Base-by-base conservation (phyloP, 2,797 vertebrate genomes). In the Cyclura pinguis region DNA sequence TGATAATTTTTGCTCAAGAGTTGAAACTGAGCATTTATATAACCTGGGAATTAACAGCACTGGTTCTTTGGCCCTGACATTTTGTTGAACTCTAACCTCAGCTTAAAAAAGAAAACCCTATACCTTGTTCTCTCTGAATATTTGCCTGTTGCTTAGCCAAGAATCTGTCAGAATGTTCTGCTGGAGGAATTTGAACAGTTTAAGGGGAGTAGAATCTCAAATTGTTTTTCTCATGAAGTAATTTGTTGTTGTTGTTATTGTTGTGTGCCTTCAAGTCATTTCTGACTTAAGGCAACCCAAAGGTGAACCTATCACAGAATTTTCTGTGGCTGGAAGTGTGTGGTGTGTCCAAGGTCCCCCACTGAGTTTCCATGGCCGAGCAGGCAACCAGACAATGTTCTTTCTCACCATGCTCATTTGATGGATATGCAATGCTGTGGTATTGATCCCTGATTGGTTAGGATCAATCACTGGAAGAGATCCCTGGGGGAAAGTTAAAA, bases 1-100 rank as follows among this genome's bases (percentile, higher is more conserved):
- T 62, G 27, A n/a, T 84, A 59, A 50, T 38, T 62, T 76, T 84
- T 50, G 42, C 69, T 20, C 55, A 47, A 59, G 92, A 91, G 7
- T 27, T 38, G 73, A n/a, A 29, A 72, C 24, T 67, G 22, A 35
- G 59, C 57, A 35, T 67, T 69, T 27, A 42, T 69, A 38, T 32
- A 62, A 69, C 50, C 74, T 67, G 76, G 42, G 69, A 76, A 82
- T 55, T 87, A 62, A 1, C 20, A 50, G 29, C 27, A 13, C 18
- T 12, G 74, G 76, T 62, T 64, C 35, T 73, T 84, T 47, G 42
- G 55, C 81, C 12, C 52, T 73, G 50, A 27, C 5, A 77, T 87
- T 67, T 77, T 52, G 13, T 2, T 78, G 42, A 87, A 87, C 78
- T 55, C 32, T 10, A 47, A 20, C 52, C 29, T 35, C 55, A 47